Evolutionary conservation across 2,888 invertebrate genomes (phyloP), one percentile per base, ranked within the genome.

Genomic region (Balanococcus diminutus): DNA sequence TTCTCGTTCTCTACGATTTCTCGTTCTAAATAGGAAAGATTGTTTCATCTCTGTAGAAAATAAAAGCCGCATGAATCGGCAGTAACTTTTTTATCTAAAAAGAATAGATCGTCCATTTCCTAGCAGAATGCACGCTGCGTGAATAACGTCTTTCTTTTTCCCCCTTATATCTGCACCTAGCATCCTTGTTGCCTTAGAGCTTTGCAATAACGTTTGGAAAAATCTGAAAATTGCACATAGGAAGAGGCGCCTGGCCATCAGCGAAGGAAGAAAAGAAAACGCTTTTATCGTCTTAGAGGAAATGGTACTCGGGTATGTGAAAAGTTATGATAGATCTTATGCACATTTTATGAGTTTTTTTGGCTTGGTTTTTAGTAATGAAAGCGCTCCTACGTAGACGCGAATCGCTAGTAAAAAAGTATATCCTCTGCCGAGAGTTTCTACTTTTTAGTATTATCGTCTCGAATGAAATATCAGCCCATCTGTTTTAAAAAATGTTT

Each of bases 291-390:
- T 32, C 31, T n/a, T 31, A 72, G n/a, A n/a, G 72, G 72, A 72
- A 72, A 72, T 72, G 72, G 72, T 72, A 72, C 72, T 31, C 72
- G 72, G 36, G 72, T 31, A 72, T 72, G 72, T 72, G 72, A 72
- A 72, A 72, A 72, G 72, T 72, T 72, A 72, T 72, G 72, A 72
- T 72, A 72, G 72, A 72, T 72, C 72, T 72, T 72, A 72, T 72
- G 72, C 72, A 72, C 72, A 72, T 72, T 72, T 72, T 72, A 72
- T 72, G 72, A 72, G 72, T 28, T 72, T 72, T n/a, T 72, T 32
- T 32, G 72, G 61, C 61, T 61, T 72, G 32, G 72, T 72, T 61
- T 56, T 56, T 72, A 22, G 31, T 72, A 72, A 72, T 31, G 61
- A 72, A 72, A 72, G 28, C 56, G 14, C 19, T 25, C n/a, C 8